Evolutionary conservation across 2,113 vertebrate genomes (phyloP), one percentile per base, ranked within the genome.

Genomic region (Plestiodon gilberti): DNA sequence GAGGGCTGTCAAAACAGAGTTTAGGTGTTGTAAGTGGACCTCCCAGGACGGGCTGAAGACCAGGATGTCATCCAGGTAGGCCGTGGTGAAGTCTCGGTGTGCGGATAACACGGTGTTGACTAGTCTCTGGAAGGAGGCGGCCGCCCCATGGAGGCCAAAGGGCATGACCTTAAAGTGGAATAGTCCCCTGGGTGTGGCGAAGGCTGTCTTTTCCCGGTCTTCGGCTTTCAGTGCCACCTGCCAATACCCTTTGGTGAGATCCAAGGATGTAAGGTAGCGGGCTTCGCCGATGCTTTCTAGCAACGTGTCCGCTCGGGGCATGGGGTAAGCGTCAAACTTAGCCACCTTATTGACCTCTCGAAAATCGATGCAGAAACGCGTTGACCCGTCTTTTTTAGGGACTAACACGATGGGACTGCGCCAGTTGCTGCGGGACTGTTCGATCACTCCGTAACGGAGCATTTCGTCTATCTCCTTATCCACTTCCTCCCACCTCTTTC

Each of bases 401-500:
- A 74, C 71, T 1, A 84, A 8, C 15, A 84, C 33, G 23, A 62
- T 57, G 1, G n/a, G 70, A 18, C 64, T 70, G 4, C 76, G n/a
- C 84, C 77, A 79, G 10, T 23, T 28, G 28, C 84, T 80, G 20
- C 43, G 17, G 30, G 77, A 80, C 1, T 55, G 67, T 15, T 55
- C 38, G 57, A 86, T 86, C 25, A 80, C 65, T 25, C 67, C 65
- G 8, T 59, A 20, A 4, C 2, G 18, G 3, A 79, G 20, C 84
- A 86, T 55, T 0, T 57, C 48, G 15, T 30, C 18, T 2, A 43
- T n/a, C 43, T 80, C 84, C 7, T 11, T 59, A 7, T 71, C 28
- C 2, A 30, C 3, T 1, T 7, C 11, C 4, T 3, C 6, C 48
- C 14, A 28, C 25, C 22, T 1, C 14, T n/a, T n/a, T n/a, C n/a